A percentile compares a stretch with the other conserved stretches of the same genome.
Conservation (phyloP, 1,140 invertebrate species). For the Cylas formicarius region DNA sequence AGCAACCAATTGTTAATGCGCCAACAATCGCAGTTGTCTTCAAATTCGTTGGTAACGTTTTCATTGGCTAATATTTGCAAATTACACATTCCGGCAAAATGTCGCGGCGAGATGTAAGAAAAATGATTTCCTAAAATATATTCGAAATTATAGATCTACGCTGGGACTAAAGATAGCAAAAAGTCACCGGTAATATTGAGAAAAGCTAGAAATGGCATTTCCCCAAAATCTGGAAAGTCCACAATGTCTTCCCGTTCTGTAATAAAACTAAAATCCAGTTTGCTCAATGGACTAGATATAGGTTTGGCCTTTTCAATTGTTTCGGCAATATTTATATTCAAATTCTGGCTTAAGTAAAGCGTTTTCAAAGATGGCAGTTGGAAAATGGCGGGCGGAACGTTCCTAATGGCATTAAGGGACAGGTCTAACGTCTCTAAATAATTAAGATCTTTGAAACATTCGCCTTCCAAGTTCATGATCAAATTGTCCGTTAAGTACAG, state of each 20-base stretch:
- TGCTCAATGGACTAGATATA: constrained; percentile 24
- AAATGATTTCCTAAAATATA: constrained; percentile 10
- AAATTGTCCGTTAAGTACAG: constrained; percentile 55
- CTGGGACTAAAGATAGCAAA: neutral
- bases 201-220: constrained; percentile 22
- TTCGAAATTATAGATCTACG: neutral
- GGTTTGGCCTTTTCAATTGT: constrained; percentile 25
- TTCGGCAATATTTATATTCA: constrained; percentile 29
- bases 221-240: constrained; percentile 28
- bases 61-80: constrained; percentile 23
- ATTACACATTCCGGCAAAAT: constrained; percentile 31
- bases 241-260: constrained; percentile 18
- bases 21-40: constrained; percentile 30
- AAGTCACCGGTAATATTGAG: constrained; percentile 29
- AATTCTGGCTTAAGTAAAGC: constrained; percentile 51
- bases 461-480: constrained; percentile 50
- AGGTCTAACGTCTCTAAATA: constrained; percentile 28
- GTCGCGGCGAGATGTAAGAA: constrained; percentile 16
- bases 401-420: constrained; percentile 31
- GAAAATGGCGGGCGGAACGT: constrained; percentile 49
- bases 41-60: constrained; percentile 24
- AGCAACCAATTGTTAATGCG: constrained; percentile 27
- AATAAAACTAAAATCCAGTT: constrained; percentile 30
- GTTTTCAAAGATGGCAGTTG: constrained; percentile 50
- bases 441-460: constrained; percentile 41